Percentiles rank a stretch among this genome's conserved stretches.
These are phyloP conservation scores for Xyliphius kryptos DNA, from an alignment of 2,113 vertebrate genomes.

Conservation along the genomic window DNA sequence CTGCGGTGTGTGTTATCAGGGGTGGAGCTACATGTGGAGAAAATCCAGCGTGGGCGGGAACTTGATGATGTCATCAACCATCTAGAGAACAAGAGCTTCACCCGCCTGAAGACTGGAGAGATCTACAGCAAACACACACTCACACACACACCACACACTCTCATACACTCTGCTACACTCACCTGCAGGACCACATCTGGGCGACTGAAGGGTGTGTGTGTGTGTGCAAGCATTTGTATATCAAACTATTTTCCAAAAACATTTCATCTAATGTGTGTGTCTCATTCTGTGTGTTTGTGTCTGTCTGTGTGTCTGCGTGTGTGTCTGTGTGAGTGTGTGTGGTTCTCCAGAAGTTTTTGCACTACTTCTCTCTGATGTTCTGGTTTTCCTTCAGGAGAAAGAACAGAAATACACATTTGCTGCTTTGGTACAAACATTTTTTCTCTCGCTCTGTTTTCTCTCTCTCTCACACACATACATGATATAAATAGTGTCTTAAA, in stretches of 20 bases:
- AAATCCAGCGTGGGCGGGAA: conserved; percentile 80
- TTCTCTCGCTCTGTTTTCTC: too few species aligned
- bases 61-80: conserved; percentile 80
- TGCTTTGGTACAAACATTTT: conserved; percentile 81
- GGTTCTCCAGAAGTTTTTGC: conserved; percentile 85
- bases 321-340: conserved; percentile 3
- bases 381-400: conserved; percentile 96
- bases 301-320: conserved; percentile 3
- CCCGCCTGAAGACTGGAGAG: conserved; percentile 87
- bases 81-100: conserved; percentile 88
- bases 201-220: conserved; percentile 80
- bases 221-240: too few species aligned
- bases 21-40: conserved; percentile 82
- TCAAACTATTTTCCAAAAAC: too few species aligned
- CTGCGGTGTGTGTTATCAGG: conserved; percentile 79
- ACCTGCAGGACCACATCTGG: conserved; percentile 96
- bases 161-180: conserved; percentile 78
- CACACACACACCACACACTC: conserved; percentile 70
- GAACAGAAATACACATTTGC: conserved; percentile 96
- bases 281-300: conserved; percentile 8
- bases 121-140: conserved; percentile 75
- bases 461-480: too few species aligned
- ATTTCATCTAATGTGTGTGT: too few species aligned
- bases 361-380: conserved; percentile 83
- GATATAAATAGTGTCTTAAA: too few species aligned